phyloP scores from a whole-genome alignment of 2,113 vertebrate species.

The Serinus canaria region DNA sequence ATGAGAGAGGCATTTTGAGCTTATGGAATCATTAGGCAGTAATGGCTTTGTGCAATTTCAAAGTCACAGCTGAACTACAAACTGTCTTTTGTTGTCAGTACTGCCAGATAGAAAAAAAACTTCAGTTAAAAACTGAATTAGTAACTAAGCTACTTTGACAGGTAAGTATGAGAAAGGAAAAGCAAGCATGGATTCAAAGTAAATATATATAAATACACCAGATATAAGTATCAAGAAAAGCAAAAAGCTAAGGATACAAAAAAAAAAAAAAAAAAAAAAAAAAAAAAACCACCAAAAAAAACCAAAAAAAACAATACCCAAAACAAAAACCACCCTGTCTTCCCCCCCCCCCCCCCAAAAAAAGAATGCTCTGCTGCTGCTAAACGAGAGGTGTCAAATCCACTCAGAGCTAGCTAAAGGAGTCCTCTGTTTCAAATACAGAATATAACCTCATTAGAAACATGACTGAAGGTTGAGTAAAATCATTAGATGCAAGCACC shows the following conservation, averaged over 20 bases:
- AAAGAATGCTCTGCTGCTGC: neutral
- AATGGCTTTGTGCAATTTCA: neutral
- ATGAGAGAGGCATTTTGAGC: neutral
- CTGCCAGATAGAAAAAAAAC: neutral
- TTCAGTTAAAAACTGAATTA: neutral
- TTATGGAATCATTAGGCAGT: neutral
- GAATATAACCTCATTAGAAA: neutral
- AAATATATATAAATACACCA: neutral
- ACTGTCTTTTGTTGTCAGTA: neutral
- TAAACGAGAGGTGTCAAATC: neutral
- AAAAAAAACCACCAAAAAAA: too few species aligned
- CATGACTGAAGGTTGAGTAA: neutral
- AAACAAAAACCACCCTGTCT: neutral
- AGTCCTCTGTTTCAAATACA: neutral
- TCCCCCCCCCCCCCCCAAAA: accelerated
- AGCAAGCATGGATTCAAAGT: neutral
- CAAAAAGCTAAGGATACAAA: neutral
- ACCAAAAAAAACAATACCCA: too few species aligned
- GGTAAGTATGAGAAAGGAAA: neutral
- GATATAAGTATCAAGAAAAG: neutral
- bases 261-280: neutral
- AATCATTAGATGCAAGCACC: neutral
- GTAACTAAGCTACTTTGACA: neutral
- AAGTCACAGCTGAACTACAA: neutral
- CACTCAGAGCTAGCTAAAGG: neutral